These are phyloP conservation scores for Atlantisia rogersi DNA, from an alignment of 2,113 vertebrate species.

Conservation along the genomic window DNA sequence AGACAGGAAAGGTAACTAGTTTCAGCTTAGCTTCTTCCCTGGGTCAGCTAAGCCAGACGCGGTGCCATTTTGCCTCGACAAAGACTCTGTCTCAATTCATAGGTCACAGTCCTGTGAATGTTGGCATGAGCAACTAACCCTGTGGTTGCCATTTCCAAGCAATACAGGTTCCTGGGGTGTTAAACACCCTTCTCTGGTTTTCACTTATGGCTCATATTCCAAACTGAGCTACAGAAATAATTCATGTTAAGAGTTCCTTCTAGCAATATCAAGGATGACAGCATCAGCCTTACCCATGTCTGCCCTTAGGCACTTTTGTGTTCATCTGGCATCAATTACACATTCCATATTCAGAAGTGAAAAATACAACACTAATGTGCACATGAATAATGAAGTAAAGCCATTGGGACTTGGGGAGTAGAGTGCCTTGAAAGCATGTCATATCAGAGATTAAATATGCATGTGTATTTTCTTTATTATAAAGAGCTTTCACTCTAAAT, in stretches of 20 bases:
- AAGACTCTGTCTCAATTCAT: not conserved
- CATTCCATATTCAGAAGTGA: slow-evolving; percentile 10
- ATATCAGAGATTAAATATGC: not conserved
- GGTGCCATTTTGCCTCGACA: not conserved
- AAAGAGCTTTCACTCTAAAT: not conserved
- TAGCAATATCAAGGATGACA: not conserved
- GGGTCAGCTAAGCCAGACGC: not conserved
- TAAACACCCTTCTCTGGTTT: not conserved
- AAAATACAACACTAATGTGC: slow-evolving; percentile 4
- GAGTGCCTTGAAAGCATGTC: not conserved
- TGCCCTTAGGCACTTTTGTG: not conserved
- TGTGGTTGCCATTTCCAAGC: not conserved
- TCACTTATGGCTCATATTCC: not conserved
- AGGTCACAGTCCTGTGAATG: not conserved
- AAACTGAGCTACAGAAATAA: not conserved
- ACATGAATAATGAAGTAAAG: slow-evolving; percentile 46
- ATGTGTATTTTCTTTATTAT: not conserved
- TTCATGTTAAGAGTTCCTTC: not conserved
- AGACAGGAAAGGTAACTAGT: not conserved
- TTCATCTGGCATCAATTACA: not conserved
- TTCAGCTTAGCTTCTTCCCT: not conserved
- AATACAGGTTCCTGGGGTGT: not conserved
- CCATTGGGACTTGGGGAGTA: not conserved
- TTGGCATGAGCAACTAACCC: not conserved
- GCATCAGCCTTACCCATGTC: not conserved